A percentile compares a stretch with the other conserved stretches of the same genome.
These are phyloP conservation scores for Pollachius pollachius DNA, from an alignment of 2,113 vertebrate species.

Conservation along the genomic window DNA sequence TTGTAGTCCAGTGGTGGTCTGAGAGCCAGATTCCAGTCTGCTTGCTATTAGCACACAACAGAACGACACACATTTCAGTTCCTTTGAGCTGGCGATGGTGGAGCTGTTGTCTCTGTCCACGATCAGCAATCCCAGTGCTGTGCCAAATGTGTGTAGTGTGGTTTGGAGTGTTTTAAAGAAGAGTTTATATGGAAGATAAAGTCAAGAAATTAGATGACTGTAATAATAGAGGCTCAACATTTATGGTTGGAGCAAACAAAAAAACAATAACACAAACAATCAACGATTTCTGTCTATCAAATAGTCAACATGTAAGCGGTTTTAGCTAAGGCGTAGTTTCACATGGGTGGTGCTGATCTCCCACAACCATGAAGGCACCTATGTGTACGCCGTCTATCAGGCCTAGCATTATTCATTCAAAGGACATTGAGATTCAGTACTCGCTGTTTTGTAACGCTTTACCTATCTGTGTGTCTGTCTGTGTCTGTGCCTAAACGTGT, in stretches of 20 bases:
- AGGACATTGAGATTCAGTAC: slow-evolving; percentile 41
- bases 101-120: slow-evolving; percentile 37
- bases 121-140: slow-evolving; percentile 30
- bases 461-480: neutral
- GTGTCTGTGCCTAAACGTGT: neutral
- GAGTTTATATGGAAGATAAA: no score
- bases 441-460: neutral
- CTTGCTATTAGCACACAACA: neutral
- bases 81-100: slow-evolving; percentile 10
- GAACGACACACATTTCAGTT: slow-evolving; percentile 3
- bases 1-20: no score
- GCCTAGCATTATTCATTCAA: slow-evolving; percentile 44
- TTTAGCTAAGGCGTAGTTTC: slow-evolving; percentile 21
- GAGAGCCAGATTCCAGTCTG: slow-evolving; percentile 11
- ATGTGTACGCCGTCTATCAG: slow-evolving; percentile 52
- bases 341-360: neutral
- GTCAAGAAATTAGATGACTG: no score
- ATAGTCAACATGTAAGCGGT: slow-evolving; percentile 47
- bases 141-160: slow-evolving; percentile 46
- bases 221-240: slow-evolving; percentile 35
- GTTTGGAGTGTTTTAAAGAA: slow-evolving; percentile 18
- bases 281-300: slow-evolving; percentile 40
- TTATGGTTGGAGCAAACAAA: slow-evolving; percentile 44
- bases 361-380: slow-evolving; percentile 14
- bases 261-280: slow-evolving; percentile 41